Percentiles rank a stretch among this genome's conserved stretches.
Evolutionary conservation across 53 echinoderm and acorn worm genomes (phyloP).

Genomic region (Temnopleurus reevesii): DNA sequence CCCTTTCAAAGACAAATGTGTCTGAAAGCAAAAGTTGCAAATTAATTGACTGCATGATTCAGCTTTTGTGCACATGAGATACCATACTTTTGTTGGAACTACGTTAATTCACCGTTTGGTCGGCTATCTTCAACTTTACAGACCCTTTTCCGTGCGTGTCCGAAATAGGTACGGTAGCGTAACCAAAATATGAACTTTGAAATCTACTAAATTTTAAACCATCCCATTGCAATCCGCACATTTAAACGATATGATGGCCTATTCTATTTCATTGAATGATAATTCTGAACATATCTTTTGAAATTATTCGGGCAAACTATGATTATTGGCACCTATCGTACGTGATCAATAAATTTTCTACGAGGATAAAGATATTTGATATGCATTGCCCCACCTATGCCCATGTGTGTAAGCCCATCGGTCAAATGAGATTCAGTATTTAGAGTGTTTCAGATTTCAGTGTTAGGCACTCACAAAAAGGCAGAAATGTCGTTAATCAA

Average conservation of each 20-base stretch:
- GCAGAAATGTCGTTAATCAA: no score
- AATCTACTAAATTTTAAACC: not conserved
- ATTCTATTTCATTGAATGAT: not conserved
- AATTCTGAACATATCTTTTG: not conserved
- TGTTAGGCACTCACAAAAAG: no score
- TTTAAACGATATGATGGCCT: not conserved
- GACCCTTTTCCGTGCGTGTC: constrained; percentile 38
- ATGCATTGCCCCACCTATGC: not conserved
- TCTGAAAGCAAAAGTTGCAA: no score
- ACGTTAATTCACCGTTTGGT: not conserved
- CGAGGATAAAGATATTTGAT: not conserved
- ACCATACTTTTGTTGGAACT: not conserved
- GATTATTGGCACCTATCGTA: not conserved
- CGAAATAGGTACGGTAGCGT: not conserved
- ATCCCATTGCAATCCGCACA: not conserved
- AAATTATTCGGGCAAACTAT: not conserved
- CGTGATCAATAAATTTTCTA: no score
- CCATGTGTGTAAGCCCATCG: not conserved
- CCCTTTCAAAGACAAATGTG: no score
- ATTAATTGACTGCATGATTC: no score
- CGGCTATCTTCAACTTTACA: not conserved
- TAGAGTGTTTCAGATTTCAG: no score
- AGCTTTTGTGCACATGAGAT: no score
- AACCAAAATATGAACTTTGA: not conserved
- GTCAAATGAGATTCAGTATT: no score